A percentile compares a stretch with the other conserved stretches of the same genome.
These are phyloP conservation scores for Sebastes wilsoni DNA, from an alignment of 2,797 vertebrate species.

Conservation along the genomic window DNA sequence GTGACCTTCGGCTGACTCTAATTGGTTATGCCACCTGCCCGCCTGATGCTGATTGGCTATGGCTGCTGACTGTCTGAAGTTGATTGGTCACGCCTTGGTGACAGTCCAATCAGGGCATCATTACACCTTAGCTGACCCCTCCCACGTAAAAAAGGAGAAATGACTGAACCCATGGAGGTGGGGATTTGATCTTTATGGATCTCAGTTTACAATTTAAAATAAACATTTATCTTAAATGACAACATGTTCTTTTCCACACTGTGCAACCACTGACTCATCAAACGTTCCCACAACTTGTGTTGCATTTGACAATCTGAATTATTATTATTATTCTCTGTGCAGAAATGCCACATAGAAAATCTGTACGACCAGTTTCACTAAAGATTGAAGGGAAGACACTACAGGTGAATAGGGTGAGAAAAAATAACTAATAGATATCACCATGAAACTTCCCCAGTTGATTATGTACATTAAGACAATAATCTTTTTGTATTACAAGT, in stretches of 20 bases:
- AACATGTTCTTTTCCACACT: not conserved
- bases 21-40: slow-evolving; percentile 37
- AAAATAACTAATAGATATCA: too few relatives aligned
- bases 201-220: not conserved
- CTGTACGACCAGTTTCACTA: not conserved
- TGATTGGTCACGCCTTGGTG: slow-evolving; percentile 47
- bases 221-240: not conserved
- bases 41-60: slow-evolving; percentile 35
- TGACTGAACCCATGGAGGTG: not conserved
- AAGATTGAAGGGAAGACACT: too few relatives aligned
- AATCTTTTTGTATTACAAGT: too few relatives aligned
- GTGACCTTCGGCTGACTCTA: not conserved
- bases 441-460: too few relatives aligned
- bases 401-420: too few relatives aligned
- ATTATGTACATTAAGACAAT: too few relatives aligned
- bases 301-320: not conserved
- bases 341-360: not conserved
- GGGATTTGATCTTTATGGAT: not conserved
- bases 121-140: slow-evolving; percentile 11
- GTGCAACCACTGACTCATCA: not conserved
- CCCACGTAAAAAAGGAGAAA: not conserved
- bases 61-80: slow-evolving; percentile 31
- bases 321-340: not conserved
- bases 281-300: not conserved
- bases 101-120: slow-evolving; percentile 18